Base-by-base conservation (phyloP, 2,797 vertebrate genomes). In the Microtus agrestis region DNA sequence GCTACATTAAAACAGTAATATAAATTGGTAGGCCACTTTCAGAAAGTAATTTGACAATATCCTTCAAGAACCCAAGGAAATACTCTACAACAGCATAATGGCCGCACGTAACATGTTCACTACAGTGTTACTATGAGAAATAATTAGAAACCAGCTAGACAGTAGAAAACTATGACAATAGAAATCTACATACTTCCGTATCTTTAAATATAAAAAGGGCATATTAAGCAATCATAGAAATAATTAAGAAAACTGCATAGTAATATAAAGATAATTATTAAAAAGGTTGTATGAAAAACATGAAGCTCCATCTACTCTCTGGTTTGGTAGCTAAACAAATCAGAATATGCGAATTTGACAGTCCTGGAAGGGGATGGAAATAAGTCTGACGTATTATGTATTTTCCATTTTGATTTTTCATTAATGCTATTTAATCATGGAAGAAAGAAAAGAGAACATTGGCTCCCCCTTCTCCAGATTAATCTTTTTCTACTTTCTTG, bases 61-160 rank as follows among this genome's bases (percentile, higher is more conserved):
- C 29, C 78, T 95, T 94, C 31, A 96, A 85, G 87, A 92, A 31
- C 34, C 21, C 80, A 95, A 91, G 2, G 31, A 94, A 96, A 69
- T 87, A 88, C 82, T 86, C 79, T 86, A 61, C 65, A 90, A 88
- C 27, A 85, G 93, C 61, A 71, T 51, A 86, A 92, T 34, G 85
- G 37, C 54, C 89, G n/a, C 10, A 34, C 4, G 5, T 65, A 76
- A 77, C 17, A 91, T 88, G 54, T 76, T 76, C 43, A 79, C 43
- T 76, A 29, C 13, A 91, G 23, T 21, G 46, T 21, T 93, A 85
- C 54, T 90, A 59, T 40, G 48, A 91, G 63, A 87, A 91, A 86
- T 95, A 97, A 78, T 56, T 87, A 91, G 59, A 95, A 96, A 95
- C 91, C 77, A 87, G 91, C 31, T 96, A 71, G 65, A 54, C 19